Evolutionary conservation across 2,888 invertebrate species (phyloP), one percentile per base, ranked within the genome.

Genomic region (Dynastes grantii): DNA sequence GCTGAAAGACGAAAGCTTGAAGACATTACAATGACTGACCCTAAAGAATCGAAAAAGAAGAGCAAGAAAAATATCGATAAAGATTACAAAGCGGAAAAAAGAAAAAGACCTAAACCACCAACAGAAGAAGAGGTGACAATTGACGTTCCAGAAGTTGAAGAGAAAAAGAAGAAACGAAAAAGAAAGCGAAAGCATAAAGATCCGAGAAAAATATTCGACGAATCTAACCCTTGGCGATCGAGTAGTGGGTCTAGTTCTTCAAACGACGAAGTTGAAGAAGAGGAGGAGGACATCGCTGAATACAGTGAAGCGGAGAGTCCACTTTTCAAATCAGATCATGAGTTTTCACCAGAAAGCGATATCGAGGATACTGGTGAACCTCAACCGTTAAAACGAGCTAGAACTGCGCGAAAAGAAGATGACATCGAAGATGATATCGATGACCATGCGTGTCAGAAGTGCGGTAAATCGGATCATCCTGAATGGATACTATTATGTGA

Each of bases 401-500:
- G 97, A 82, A 97, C 97, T 0, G 94, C 95, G 8, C 94, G 94
- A 85, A 95, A 96, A 90, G 94, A 82, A 87, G 87, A 87, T 82
- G 86, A 85, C 77, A 82, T 84, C 11, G 86, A 86, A 80, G 87
- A 86, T 77, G 85, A 85, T 37, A 83, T 83, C 3, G 93, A 93
- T 81, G 95, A 95, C 79, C 96, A 95, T 27, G 94, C 95, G 22
- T 99, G 99, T 88, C 93, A 94, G 85, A 95, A 95, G 83, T 99
- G 99, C 88, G 93, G 94, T 13, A 96, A 97, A 89, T 94, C 93
- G 0, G 96, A 97, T 88, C 97, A 98, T 88, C 98, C 98, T 0
- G 98, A 99, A 89, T 98, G 97, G 97, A 97, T 99, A 85, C 90
- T 99, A 76, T 90, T 99, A 58, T 99, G 99, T 87, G 99, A 99